phyloP scores from a whole-genome alignment of 2,888 invertebrate species.

The Ennomos fuscantarius region DNA sequence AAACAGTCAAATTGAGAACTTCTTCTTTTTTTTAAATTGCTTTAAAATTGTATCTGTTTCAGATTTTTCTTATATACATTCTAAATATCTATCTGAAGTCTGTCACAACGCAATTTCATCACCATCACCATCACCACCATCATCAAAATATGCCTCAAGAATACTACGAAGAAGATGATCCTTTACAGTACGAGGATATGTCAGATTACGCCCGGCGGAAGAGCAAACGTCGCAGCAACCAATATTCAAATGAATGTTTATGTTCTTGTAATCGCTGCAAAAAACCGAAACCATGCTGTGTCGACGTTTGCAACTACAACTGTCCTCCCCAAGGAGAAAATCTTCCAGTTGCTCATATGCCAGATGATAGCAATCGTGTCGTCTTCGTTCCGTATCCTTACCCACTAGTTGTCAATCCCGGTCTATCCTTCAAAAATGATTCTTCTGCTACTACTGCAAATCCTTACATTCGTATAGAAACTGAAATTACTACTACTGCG shows the following conservation, averaged over 20 bases:
- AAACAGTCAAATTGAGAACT: too few relatives aligned
- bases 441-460: neutral
- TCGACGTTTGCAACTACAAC: constrained; percentile 35
- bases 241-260: constrained; percentile 47
- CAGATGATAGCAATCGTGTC: constrained; percentile 32
- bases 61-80: constrained; percentile 28
- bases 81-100: constrained; percentile 24
- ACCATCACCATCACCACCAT: constrained; percentile 21
- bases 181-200: constrained; percentile 25
- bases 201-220: constrained; percentile 4
- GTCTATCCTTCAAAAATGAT: constrained; percentile 7
- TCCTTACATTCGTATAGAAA: too few relatives aligned
- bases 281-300: constrained; percentile 49
- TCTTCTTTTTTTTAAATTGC: too few relatives aligned
- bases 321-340: too few relatives aligned
- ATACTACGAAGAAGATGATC: constrained; percentile 30
- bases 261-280: constrained; percentile 53
- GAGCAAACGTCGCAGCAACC: constrained; percentile 11
- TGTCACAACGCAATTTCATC: constrained; percentile 27
- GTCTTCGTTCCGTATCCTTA: constrained; percentile 55
- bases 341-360: too few relatives aligned
- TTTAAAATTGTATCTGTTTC: constrained; percentile 20
- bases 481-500: neutral
- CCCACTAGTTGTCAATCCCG: constrained; percentile 43
- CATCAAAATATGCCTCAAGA: constrained; percentile 14